Base-by-base conservation (phyloP, 2,113 vertebrate species). In the Furnarius figulus region DNA sequence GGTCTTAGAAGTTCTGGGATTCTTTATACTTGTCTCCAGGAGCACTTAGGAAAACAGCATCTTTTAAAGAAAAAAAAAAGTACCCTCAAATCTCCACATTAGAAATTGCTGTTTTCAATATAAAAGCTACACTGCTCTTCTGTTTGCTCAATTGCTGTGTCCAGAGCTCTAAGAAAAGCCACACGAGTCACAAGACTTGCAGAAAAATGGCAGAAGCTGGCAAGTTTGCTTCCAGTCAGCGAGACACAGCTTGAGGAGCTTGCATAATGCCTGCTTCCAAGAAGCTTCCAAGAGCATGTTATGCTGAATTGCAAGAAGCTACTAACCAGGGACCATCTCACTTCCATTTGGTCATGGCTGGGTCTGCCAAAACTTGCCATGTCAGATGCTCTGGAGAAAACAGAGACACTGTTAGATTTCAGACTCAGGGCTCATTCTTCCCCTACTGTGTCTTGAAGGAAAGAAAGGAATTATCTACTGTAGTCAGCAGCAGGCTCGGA, bases 131-230 rank as follows among this genome's bases (percentile, higher is more conserved):
- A 75, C 61, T 84, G 76, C 68, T 90, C 47, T 74, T 83, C 67
- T 94, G 47, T 77, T 74, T 20, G 1, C 72, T 75, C 67, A 85
- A 74, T 27, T 68, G 39, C 90, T 93, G 68, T 12, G 25, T 70
- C 79, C 79, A 77, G 47, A 39, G 85, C 87, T 94, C 74, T 81
- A 84, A 92, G 90, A 93, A 96, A 93, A 95, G 90, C 89, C 74
- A 89, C 87, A 84, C 37, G 27, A 96, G 70, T 95, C 96, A 96
- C 77, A 88, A 96, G 96, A 92, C 56, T 93, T 72, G 65, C 61
- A 90, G 68, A 87, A 89, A 94, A 97, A 94, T 89, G 90, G 85
- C 80, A 96, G 58, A 95, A 94, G 73, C 31, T 92, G 90, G 86
- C 93, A 94, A 90, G 73, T 85, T 78, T 87, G 68, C 87, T 87